Base-by-base conservation (phyloP, 35 echinoderm and acorn worm species). In the Lytechinus pictus region DNA sequence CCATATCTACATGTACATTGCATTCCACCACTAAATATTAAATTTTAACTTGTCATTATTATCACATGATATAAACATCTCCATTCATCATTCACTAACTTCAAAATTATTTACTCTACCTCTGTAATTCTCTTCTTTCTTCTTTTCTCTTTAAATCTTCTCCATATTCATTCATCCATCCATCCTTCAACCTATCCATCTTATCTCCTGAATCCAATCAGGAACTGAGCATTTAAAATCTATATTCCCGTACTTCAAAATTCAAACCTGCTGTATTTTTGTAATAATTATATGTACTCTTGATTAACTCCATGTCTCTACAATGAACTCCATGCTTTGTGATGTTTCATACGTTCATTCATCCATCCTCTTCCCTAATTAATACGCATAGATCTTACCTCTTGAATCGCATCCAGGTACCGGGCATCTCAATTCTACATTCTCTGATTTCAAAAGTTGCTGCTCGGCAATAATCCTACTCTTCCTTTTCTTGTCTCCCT, bases 321-420 rank as follows among this genome's bases (percentile, higher is more conserved):
- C 33, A 44, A 44, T 44, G 33, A 44, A 44, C 33, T 44, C 2
- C 1, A 1, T 44, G 33, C 33, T 44, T 44, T 44, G 33, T 44
- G 33, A 44, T 44, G 33, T 44, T 44, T 44, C 60, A 66, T 16
- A 16, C 60, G 19, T 10, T 52, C 89, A 54, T 52, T 91, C 54
- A 52, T 54, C 21, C 54, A 52, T 54, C n/a, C 3, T 89, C 87
- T 51, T 13, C 16, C 51, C 21, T 1, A 44, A 44, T 44, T 44
- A 44, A 44, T 1, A 44, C 2, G 2, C 33, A 44, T 44, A 44
- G 33, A 1, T 55, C 95, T 95, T 93, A 99, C 98, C 98, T 53
- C 96, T 54, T 11, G 98, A 99, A 95, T 99, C 98, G 97, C 98
- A 99, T 9, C 98, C 98, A 53, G 97, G 97, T 14, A 98, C 96